Conservation (phyloP, 2,888 invertebrate species). For the Chymomyza caudatula region DNA sequence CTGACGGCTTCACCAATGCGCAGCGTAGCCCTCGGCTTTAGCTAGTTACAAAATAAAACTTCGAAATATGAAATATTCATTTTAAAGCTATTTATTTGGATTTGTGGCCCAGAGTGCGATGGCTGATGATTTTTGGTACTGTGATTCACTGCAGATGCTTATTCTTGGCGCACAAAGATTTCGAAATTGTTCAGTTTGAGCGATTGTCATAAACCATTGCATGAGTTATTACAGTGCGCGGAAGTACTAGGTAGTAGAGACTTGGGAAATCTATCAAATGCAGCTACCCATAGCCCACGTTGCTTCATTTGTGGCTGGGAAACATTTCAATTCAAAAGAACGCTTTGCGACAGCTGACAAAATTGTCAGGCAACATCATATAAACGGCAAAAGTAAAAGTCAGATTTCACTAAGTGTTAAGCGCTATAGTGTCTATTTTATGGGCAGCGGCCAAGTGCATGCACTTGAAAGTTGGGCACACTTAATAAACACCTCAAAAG, state of each 20-base stretch:
- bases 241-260: not conserved
- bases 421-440: constrained; percentile 17
- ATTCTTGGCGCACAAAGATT: constrained; percentile 9
- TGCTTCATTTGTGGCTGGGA: too few species aligned
- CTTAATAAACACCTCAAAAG: constrained; percentile 34
- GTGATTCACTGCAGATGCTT: not conserved
- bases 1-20: too few species aligned
- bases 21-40: too few species aligned
- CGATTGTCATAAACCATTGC: constrained; percentile 28
- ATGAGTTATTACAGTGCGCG: constrained; percentile 42
- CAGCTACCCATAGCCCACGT: not conserved
- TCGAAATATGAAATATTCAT: too few species aligned
- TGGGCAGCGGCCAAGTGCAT: not conserved
- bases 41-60: too few species aligned
- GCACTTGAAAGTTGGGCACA: constrained; percentile 23
- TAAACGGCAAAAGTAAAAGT: not conserved
- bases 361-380: not conserved
- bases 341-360: not conserved
- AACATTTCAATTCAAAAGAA: not conserved
- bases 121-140: not conserved
- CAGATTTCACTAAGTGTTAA: constrained; percentile 36
- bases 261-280: constrained; percentile 35
- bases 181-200: constrained; percentile 49
- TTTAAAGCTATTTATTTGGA: too few species aligned
- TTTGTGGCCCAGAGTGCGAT: not conserved